Evolutionary conservation across 1,140 invertebrate species (phyloP), one percentile per base, ranked within the genome.

Genomic region (Drosophila willistoni): DNA sequence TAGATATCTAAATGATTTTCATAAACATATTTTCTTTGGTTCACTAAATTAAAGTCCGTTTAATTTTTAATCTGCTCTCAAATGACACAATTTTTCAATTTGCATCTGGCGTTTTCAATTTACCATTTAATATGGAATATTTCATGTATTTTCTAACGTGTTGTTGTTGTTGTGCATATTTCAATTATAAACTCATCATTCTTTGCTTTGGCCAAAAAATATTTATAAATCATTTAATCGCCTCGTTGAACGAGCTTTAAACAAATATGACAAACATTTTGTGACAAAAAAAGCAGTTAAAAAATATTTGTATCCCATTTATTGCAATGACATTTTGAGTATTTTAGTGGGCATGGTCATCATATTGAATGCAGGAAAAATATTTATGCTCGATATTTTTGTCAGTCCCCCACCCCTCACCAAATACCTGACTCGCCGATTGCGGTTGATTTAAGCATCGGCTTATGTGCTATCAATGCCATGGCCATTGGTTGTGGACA

Each of bases 171-270:
- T 51, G 9, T 17, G n/a, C 14, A n/a, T 39, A 4, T 12, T 19
- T 39, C 56, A 39, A 39, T 59, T 36, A 36, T 36, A 19, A 36
- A 19, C 55, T 57, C 55, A 57, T 57, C 55, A 14, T 9, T 29
- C n/a, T 57, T n/a, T 34, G 33, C 29, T 77, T 70, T 55, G 54
- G 57, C 51, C 34, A 64, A 76, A 75, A 75, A 75, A 77, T 68
- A 61, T 77, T 77, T 77, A 77, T 77, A 77, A 77, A 77, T 77
- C 73, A 77, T 77, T 77, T 77, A 77, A 76, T 42, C 73, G 39
- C 66, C 33, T 36, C 56, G 56, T 59, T 59, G 33, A 36, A 36
- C 33, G 56, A 59, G 33, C 25, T 59, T 36, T 39, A 59, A 59
- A 39, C 66, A 76, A 71, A 64, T 64, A 77, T 77, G 36, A 77